Evolutionary conservation across 2,797 vertebrate species (phyloP), one percentile per base, ranked within the genome.

Genomic region (Triplophysa bombifrons): DNA sequence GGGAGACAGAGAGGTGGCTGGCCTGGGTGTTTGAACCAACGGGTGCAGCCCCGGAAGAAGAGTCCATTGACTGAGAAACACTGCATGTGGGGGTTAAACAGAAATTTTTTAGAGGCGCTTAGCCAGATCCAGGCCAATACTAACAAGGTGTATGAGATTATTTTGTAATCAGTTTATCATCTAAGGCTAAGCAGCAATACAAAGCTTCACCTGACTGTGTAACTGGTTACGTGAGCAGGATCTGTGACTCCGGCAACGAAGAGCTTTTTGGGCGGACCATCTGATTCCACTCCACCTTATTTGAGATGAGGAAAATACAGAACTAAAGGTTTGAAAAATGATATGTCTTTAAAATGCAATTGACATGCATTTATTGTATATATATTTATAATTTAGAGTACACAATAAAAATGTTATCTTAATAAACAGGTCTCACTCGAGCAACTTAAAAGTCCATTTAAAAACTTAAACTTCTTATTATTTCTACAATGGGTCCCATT

Each of bases 181-280:
- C 69, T 41, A 27, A 41, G 48, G 34, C 69, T 41, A 27, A 41
- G 48, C 61, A 64, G 75, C 27, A 51, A 20, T 25, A 50, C 12
- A 44, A 63, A 34, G 0, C 11, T 87, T 88, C 74, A 94, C 93
- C 93, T 94, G 82, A 93, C 86, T 0, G 90, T 91, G 87, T 91
- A 94, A 86, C 89, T 93, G 81, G 90, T 91, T 80, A 86, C 87
- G 77, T 93, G 91, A 81, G 90, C 27, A 12, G 94, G 89, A 38
- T 93, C 93, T 27, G 92, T 90, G 44, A 94, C 93, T 78, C 93
- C 94, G 0, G 93, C 92, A 78, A 94, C 92, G 87, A 94, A 94
- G 1, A 94, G 93, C 82, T 94, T 94, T 87, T 94, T 94, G 2
- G 94, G 94, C 1, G 94, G 94, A 25, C 91, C 93, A 6, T 94